Base-by-base conservation (phyloP, 2,797 vertebrate genomes). In the Gymnothorax javanicus region DNA sequence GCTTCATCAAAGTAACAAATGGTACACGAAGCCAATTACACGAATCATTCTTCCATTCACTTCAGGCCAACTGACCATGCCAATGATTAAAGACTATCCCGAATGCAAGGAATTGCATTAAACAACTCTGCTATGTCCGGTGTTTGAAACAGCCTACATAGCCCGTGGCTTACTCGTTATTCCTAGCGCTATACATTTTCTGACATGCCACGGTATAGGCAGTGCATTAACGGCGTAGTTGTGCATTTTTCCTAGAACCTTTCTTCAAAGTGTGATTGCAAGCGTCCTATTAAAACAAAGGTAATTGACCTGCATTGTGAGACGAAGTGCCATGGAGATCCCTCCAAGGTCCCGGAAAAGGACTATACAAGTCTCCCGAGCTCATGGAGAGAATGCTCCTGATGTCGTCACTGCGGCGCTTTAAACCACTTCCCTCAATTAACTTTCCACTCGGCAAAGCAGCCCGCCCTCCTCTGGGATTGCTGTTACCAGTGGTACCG, bases 381-480 rank as follows among this genome's bases (percentile, higher is more conserved):
- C 27, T 9, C n/a, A 62, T 79, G 82, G 87, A 52, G 27, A 87
- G 9, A 84, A 84, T 88, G 86, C 85, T 88, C 64, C 73, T 86
- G 85, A 86, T 82, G 75, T 83, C 73, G 75, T 69, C 88, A 85
- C 84, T 15, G 50, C 75, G 83, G 54, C 52, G 84, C 87, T 60
- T 64, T 81, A 88, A 90, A 92, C 88, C 88, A 71, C 84, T 86
- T 88, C 86, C 67, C 85, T 88, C 89, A 91, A 91, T 94, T 91
- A 94, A 94, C 90, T 91, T 92, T 90, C 89, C 89, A 59, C 86
- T 15, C 75, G 64, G 83, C 88, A 88, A 91, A 89, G 88, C 87
- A 83, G 86, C 11, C 88, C 83, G 87, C 33, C 86, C 62, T 89
- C 91, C 86, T 8, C 58, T 0, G 90, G 89, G 91, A 93, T 87